Evolutionary conservation across 2,888 invertebrate species (phyloP), one percentile per base, ranked within the genome.

Genomic region (Oxycera nigricornis): DNA sequence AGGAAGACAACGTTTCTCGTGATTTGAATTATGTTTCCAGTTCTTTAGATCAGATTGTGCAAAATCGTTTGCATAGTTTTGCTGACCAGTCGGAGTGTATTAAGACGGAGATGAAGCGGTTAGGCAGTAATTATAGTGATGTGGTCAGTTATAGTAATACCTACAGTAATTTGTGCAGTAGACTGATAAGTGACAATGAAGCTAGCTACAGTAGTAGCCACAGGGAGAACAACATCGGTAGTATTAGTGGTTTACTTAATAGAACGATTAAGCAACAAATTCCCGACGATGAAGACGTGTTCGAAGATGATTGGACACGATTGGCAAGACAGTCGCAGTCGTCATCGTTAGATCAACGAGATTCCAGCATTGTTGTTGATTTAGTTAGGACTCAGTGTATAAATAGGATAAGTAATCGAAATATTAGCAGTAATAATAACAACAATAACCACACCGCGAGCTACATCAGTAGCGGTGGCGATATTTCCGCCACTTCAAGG

Each of bases 1-100:
- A 80, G 6, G 80, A 81, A 77, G 81, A 80, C 50, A 82, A 81
- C 75, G 78, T 82, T 2, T 80, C 80, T 3, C 81, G 82, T 11
- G 74, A 83, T 31, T 77, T 57, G 30, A 61, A 77, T n/a, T 82
- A 82, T 72, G 79, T 80, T 73, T 82, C 82, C 2, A 80, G 82
- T 9, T 79, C 82, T 35, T 61, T 50, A 11, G 74, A 76, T 30
- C 76, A 72, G n/a, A 72, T 77, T 22, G 7, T 11, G n/a, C 52
- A 70, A 7, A 39, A 30, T 22, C 24, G n/a, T 22, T 22, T 14
- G 9, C 4, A 14, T 17, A 1, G 7, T 3, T n/a, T n/a, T n/a
- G 2, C 9, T 4, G 22, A 35, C 14, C 39, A 7, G 11, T 1
- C n/a, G 39, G 2, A 14, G 6, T 3, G 11, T 41, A 22, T 65